Conservation (phyloP, 2,113 vertebrate species). For the Corydoras sp. region DNA sequence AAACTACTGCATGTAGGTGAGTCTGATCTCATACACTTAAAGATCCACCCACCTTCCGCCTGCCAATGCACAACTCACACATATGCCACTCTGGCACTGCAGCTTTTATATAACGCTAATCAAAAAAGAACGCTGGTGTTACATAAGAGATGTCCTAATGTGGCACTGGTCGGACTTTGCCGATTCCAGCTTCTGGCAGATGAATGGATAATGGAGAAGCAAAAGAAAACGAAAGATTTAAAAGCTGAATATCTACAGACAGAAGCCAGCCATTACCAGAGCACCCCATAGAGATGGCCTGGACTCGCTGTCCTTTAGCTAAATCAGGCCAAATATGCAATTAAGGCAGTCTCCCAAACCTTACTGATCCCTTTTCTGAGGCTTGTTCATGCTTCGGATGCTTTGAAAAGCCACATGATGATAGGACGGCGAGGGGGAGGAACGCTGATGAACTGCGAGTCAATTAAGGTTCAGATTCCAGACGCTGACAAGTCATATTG, state of each 20-base stretch:
- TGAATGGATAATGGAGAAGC: too few relatives aligned
- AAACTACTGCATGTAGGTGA: too few relatives aligned
- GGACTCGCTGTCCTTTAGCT: conserved; percentile 2
- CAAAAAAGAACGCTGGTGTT: conserved; percentile 34
- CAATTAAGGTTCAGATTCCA: too few relatives aligned
- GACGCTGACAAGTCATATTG: too few relatives aligned
- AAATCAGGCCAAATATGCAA: conserved; percentile 30
- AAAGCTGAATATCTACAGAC: too few relatives aligned
- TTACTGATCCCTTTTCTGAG: neutral
- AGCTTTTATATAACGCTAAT: conserved; percentile 38
- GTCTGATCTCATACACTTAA: neutral
- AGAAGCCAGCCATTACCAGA: neutral
- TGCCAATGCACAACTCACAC: neutral
- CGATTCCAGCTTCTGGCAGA: too few relatives aligned
- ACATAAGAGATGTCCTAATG: conserved; percentile 9
- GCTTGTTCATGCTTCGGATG: neutral
- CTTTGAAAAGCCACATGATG: neutral
- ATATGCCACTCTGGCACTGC: conserved; percentile 1
- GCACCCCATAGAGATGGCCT: neutral
- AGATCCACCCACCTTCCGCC: conserved; percentile 22
- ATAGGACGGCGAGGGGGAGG: too few relatives aligned
- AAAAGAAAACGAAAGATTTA: too few relatives aligned
- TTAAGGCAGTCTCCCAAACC: conserved; percentile 5
- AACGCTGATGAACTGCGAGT: too few relatives aligned
- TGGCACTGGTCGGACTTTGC: too few relatives aligned